Evolutionary conservation across 1,140 invertebrate species (phyloP).

Genomic region (Aleiodes sp.): DNA sequence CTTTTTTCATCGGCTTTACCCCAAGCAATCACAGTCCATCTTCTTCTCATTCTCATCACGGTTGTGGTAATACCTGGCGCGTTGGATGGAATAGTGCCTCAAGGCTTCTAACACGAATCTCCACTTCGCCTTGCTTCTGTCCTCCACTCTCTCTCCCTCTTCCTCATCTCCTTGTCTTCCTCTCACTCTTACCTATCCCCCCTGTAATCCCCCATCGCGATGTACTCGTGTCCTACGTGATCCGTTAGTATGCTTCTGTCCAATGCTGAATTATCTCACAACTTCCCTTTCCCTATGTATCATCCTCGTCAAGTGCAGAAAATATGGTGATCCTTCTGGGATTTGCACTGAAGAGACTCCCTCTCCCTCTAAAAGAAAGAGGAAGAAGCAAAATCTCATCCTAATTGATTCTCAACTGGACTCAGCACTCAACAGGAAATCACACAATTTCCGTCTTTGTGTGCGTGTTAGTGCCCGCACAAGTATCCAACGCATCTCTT

Average conservation of each 20-base stretch:
- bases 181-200: background rate
- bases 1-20: slow-evolving; percentile 6
- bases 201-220: background rate
- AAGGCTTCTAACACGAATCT: slow-evolving; percentile 45
- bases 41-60: slow-evolving; percentile 45
- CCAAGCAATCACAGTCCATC: slow-evolving; percentile 9
- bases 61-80: slow-evolving; percentile 39
- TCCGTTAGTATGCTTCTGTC: background rate
- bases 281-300: background rate
- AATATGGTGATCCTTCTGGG: background rate
- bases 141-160: slow-evolving; percentile 14
- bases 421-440: background rate
- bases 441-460: slow-evolving; percentile 6
- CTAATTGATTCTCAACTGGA: slow-evolving; percentile 11
- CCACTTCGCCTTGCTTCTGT: slow-evolving; percentile 42
- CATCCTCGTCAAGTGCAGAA: slow-evolving; percentile 1
- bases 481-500: too few relatives aligned
- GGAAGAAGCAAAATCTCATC: background rate
- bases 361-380: too few relatives aligned
- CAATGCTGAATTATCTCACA: background rate
- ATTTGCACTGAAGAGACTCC: background rate
- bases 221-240: background rate
- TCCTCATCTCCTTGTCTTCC: background rate
- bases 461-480: too few relatives aligned
- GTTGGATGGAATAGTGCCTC: slow-evolving; percentile 29